Percentiles rank a stretch among this genome's conserved stretches.
phyloP scores from a whole-genome alignment of 2,113 vertebrate species.

The Riparia riparia region DNA sequence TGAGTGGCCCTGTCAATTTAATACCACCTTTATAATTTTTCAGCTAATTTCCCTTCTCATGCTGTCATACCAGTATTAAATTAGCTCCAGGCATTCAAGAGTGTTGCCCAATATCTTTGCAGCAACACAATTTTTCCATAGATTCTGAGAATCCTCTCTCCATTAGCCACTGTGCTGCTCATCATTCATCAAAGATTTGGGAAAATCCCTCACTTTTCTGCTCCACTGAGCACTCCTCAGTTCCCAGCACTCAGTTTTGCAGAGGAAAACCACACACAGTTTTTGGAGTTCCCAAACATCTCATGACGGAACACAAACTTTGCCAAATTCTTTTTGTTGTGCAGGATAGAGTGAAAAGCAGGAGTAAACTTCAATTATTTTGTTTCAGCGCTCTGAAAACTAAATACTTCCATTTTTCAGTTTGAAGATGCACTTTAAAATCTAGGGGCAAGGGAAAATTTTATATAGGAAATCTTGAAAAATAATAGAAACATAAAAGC shows the following conservation, averaged over 20 bases:
- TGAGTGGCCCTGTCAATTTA: neutral
- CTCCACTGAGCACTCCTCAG: neutral
- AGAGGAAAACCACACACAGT: fast-evolving
- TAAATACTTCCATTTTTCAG: neutral
- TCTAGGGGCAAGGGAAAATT: too few species aligned
- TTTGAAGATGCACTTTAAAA: neutral
- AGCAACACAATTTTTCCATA: neutral
- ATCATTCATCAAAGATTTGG: neutral
- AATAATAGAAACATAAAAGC: neutral
- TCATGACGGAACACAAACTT: neutral
- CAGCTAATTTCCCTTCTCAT: neutral
- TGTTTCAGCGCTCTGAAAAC: neutral
- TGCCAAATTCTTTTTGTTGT: neutral
- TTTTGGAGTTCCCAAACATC: neutral
- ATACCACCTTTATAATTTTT: neutral
- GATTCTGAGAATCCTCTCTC: neutral
- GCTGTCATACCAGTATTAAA: neutral
- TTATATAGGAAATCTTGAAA: neutral
- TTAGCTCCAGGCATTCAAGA: neutral
- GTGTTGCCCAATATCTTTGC: neutral
- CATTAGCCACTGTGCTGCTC: neutral
- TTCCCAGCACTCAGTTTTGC: neutral
- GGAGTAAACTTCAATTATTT: neutral
- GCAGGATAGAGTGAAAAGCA: neutral
- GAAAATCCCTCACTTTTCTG: neutral